Evolutionary conservation across 2,113 vertebrate genomes (phyloP), one percentile per base, ranked within the genome.

Genomic region (Peromyscus californicus): DNA sequence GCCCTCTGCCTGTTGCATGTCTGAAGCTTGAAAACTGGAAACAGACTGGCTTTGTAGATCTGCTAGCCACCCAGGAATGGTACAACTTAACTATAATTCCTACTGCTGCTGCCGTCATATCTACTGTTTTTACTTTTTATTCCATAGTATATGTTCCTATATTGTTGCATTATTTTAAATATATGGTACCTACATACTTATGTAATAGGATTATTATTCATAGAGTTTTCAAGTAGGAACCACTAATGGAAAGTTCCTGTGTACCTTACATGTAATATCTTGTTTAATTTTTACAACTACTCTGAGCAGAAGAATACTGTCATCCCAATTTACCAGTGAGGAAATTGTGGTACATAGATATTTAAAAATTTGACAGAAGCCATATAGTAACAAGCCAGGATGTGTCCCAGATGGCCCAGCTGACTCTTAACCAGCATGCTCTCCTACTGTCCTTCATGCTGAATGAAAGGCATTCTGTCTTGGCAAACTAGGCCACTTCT

Each of bases 361-460:
- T 63, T 29, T 72, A 63, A 65, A 39, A 54, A 78, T n/a, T 82
- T 89, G 26, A 94, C 76, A 91, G 85, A 89, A 94, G 67, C 51
- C 31, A 69, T 12, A 17, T 5, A 31, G 26, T 67, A 36, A 39
- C 8, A 89, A 90, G 79, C 10, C n/a, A 92, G 63, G 33, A 51
- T 63, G 19, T 10, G 15, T 3, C 15, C 33, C 26, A 17, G 8
- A 88, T 5, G 57, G 33, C 33, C n/a, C 33, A 42, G 1, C 33
- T 54, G 86, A 72, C 75, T 86, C 22, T 45, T 24, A 33, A 1
- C 51, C 69, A 63, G 26, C 6, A 7, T 31, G 24, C 36, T 94
- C 65, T 51, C 51, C 7, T 33, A 21, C 33, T 11, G 63, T 8
- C 39, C 22, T 54, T 45, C 36, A 67, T 17, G 48, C 48, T 57